Evolutionary conservation across 2,113 vertebrate species (phyloP), one percentile per base, ranked within the genome.

Genomic region (Taurulus bubalis): DNA sequence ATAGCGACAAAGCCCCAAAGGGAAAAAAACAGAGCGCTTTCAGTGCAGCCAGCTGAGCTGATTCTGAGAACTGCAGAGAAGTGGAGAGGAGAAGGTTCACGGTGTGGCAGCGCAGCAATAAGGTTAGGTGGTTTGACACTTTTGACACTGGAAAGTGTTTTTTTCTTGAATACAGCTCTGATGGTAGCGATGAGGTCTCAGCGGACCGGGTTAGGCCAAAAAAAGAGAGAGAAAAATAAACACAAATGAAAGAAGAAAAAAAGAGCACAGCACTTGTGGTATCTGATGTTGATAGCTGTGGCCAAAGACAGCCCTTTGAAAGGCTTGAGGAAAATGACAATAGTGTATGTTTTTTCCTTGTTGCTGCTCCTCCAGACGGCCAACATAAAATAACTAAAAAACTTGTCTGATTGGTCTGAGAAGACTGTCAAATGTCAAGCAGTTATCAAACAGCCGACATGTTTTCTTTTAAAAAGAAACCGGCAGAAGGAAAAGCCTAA

Each of bases 361-460:
- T 71, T 88, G 87, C 79, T 78, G 82, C 84, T 85, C 71, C 76
- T 83, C 73, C 51, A 90, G 88, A 87, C 74, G 69, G 88, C 79
- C 72, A 75, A 90, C 83, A 87, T 79, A 56, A 83, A 80, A 87
- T 86, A 85, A 15, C 32, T 71, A 45, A 66, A 77, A 40, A 55
- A 70, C 49, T 45, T 0, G 51, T 92, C 82, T 91, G 92, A 93
- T 94, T 95, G 94, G 93, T 91, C 91, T 92, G 91, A 94, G 93
- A 91, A 87, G 86, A 90, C 93, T 95, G 94, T 94, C 93, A 95
- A 94, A 95, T 95, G 93, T 95, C 94, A 94, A 93, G 90, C 84
- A 79, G 84, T 91, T 93, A 94, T 95, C 91, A 94, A 95, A 93
- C 76, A 32, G 75, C 83, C 86, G 85, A 88, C 86, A 79, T 93